These are phyloP conservation scores for Panagrolaimus sp. DNA, from an alignment of 1,140 invertebrate species.

Conservation along the genomic window DNA sequence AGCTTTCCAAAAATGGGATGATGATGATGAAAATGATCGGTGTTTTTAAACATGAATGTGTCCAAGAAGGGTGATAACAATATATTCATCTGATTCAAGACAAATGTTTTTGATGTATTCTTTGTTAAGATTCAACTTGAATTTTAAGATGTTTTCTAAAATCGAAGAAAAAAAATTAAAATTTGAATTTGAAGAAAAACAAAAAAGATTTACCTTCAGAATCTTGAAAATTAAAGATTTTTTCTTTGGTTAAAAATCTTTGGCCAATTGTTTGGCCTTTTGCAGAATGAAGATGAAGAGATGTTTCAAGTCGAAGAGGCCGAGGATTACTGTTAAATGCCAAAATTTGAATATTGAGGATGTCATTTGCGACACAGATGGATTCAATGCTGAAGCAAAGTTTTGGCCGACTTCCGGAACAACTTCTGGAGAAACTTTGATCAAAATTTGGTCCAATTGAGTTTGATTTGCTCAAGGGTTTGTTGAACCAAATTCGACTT, in stretches of 20 bases:
- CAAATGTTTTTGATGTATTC: too few species aligned
- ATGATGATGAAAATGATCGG: not conserved
- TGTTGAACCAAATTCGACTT: conserved; percentile 13
- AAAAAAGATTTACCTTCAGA: too few species aligned
- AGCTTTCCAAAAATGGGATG: not conserved
- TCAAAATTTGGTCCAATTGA: too few species aligned
- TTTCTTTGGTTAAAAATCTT: too few species aligned
- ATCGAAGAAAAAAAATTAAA: too few species aligned
- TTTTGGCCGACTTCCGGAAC: not conserved
- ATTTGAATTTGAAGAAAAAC: too few species aligned
- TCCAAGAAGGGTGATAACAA: conserved; percentile 2
- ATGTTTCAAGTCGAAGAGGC: not conserved
- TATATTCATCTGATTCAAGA: conserved; percentile 1
- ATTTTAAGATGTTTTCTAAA: too few species aligned
- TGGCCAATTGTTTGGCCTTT: not conserved
- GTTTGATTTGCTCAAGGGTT: not conserved
- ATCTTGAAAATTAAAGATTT: too few species aligned
- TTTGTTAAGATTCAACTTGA: too few species aligned
- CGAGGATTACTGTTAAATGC: not conserved
- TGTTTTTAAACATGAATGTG: too few species aligned
- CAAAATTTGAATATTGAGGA: not conserved
- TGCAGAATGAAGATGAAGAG: not conserved
- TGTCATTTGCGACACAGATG: not conserved
- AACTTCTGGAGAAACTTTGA: too few species aligned
- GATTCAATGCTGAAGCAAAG: conserved; percentile 8